Evolutionary conservation across 2,888 invertebrate genomes (phyloP), one percentile per base, ranked within the genome.

Genomic region (Melanotus villosus): DNA sequence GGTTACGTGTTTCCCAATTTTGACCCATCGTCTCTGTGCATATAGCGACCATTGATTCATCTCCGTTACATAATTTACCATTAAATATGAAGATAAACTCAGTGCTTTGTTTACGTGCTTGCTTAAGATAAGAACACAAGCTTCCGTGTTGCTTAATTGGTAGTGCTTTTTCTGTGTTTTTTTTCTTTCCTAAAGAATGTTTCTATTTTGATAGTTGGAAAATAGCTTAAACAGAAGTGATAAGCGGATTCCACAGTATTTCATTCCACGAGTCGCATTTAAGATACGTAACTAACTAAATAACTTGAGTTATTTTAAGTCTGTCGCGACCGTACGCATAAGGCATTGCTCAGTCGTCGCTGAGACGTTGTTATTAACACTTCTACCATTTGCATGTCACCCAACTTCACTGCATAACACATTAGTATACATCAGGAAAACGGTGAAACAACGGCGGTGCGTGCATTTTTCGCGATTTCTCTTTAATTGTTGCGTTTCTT

Each of bases 231-330:
- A 38, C 38, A 23, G 16, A 21, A 52, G 19, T 65, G 59, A 57
- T 62, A 62, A 59, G 45, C 26, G 21, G 67, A 59, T 66, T 57
- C 65, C 18, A 47, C 62, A 56, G 54, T 65, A 65, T 65, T 54
- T 65, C 65, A 60, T 70, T 70, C 62, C 57, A 26, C 62, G 56
- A 64, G 65, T 71, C 62, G 58, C 67, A 60, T 70, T 57, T 66
- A 60, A 50, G 65, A 73, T 63, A 70, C 70, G 71, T 74, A 73
- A 73, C 73, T 70, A 60, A 68, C 70, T 73, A 72, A 72, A 68
- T 73, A 66, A 72, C 70, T 69, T 30, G 72, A 70, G 78, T 76
- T 79, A 79, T 79, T 80, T 79, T 77, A 73, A 78, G 79, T 76
- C 72, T 70, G 76, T 76, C 74, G 74, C 77, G 77, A 69, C 72